Conservation (phyloP, 2,113 vertebrate species). For the Synodontis membranacea region DNA sequence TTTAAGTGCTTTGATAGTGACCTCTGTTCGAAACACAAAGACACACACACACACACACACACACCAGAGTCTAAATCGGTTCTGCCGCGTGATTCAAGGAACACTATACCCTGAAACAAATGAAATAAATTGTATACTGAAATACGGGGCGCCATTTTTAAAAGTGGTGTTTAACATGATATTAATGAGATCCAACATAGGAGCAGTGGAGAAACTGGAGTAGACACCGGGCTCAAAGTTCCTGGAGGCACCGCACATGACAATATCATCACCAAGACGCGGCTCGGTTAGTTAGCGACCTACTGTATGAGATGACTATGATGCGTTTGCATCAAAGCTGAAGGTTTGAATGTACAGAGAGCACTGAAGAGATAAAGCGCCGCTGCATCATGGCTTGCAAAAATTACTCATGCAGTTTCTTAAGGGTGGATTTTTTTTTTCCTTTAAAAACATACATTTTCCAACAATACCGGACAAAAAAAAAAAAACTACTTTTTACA, state of each 20-base stretch:
- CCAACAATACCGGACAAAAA: too few relatives aligned
- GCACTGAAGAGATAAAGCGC: neutral
- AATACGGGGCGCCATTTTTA: too few relatives aligned
- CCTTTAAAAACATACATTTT: too few relatives aligned
- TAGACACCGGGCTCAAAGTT: neutral
- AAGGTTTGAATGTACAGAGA: neutral
- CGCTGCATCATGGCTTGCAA: neutral
- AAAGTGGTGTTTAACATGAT: neutral
- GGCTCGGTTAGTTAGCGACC: neutral
- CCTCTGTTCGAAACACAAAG: conserved; percentile 75
- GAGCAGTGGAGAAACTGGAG: neutral
- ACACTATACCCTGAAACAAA: neutral
- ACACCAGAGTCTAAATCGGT: conserved; percentile 61
- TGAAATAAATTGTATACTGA: neutral
- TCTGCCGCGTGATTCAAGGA: neutral
- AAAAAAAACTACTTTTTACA: too few relatives aligned
- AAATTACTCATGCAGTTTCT: neutral
- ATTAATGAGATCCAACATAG: neutral
- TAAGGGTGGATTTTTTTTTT: neutral
- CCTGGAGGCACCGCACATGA: neutral
- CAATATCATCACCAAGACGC: neutral
- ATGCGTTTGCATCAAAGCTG: neutral
- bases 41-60: conserved; percentile 63
- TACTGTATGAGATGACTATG: neutral
- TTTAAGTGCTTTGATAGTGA: conserved; percentile 98